Evolutionary conservation across 2,888 invertebrate genomes (phyloP).

Genomic region (Anoncus sp.): DNA sequence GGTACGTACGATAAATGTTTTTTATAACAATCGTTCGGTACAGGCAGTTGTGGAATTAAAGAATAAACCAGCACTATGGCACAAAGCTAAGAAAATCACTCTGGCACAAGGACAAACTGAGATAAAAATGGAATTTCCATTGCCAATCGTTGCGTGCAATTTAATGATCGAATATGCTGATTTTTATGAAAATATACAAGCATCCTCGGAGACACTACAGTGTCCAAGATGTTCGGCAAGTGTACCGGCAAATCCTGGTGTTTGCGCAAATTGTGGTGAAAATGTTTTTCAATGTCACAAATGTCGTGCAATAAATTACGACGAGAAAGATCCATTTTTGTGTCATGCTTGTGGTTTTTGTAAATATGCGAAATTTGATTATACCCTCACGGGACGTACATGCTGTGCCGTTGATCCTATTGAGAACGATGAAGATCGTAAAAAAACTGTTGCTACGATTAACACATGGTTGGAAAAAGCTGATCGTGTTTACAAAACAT

Average conservation of each 20-base stretch:
- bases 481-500: constrained; percentile 95
- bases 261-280: constrained; percentile 98
- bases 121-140: constrained; percentile 97
- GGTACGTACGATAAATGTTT: constrained; percentile 98
- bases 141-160: constrained; percentile 99
- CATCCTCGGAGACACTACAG: constrained; percentile 96
- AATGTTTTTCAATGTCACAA: constrained; percentile 99
- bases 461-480: constrained; percentile 97
- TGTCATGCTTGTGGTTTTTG: constrained; percentile 99
- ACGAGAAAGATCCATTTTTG: constrained; percentile 99
- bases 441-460: constrained; percentile 96
- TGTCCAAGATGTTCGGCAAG: constrained; percentile 98
- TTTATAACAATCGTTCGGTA: constrained; percentile 98
- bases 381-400: constrained; percentile 94
- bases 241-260: constrained; percentile 98
- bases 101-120: constrained; percentile 97
- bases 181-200: constrained; percentile 98
- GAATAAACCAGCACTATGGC: constrained; percentile 98
- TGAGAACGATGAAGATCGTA: constrained; percentile 98
- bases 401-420: constrained; percentile 99
- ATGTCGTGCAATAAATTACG: constrained; percentile 99
- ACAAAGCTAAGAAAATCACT: constrained; percentile 96
- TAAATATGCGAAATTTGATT: constrained; percentile 99
- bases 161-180: constrained; percentile 99
- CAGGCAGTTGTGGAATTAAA: constrained; percentile 99